Evolutionary conservation across 2,888 invertebrate species (phyloP).

Genomic region (Apodemia hepburni): DNA sequence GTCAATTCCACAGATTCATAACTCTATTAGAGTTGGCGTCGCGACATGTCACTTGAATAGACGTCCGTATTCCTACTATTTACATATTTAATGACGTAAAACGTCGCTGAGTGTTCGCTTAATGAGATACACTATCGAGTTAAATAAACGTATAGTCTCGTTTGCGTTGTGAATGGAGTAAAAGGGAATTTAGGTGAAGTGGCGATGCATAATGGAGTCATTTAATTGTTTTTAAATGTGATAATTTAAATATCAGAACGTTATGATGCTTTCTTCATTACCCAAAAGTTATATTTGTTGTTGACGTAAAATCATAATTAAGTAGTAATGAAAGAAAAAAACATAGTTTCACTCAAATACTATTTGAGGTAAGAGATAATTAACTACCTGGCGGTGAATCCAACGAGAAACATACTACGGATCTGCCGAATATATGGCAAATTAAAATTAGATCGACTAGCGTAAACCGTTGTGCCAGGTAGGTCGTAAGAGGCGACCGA

Average conservation of each 20-base stretch:
- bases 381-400: too few relatives aligned
- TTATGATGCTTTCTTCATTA: too few relatives aligned
- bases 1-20: slow-evolving; percentile 40
- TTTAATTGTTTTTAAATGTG: slow-evolving; percentile 27
- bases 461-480: too few relatives aligned
- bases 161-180: slow-evolving; percentile 25
- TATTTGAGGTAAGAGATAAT: too few relatives aligned
- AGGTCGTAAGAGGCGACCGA: too few relatives aligned
- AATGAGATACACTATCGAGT: slow-evolving; percentile 66
- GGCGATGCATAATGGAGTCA: slow-evolving; percentile 29
- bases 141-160: slow-evolving; percentile 34
- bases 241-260: neutral
- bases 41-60: slow-evolving; percentile 71
- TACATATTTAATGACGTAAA: slow-evolving; percentile 75
- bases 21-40: slow-evolving; percentile 46
- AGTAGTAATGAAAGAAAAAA: too few relatives aligned
- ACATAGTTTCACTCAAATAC: too few relatives aligned
- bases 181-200: slow-evolving; percentile 33
- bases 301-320: too few relatives aligned
- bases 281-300: too few relatives aligned
- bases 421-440: too few relatives aligned
- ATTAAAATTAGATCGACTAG: too few relatives aligned
- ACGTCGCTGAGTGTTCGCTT: slow-evolving; percentile 53
- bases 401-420: too few relatives aligned
- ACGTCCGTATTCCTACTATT: slow-evolving; percentile 70